phyloP scores from a whole-genome alignment of 2,113 vertebrate species.

The Nycticryphes semicollaris region DNA sequence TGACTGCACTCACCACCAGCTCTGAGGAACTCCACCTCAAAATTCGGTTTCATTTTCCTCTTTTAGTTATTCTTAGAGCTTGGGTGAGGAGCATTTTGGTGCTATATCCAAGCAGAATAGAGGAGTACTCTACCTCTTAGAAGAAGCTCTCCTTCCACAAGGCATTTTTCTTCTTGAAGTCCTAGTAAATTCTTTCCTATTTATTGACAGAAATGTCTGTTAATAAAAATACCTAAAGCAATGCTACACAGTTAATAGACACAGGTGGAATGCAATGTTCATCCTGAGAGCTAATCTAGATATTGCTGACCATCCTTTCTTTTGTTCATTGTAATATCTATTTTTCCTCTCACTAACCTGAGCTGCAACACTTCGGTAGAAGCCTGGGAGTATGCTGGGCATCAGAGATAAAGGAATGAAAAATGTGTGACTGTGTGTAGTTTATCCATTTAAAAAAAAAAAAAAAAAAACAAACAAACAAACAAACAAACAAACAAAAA shows the following conservation, averaged over 20 bases:
- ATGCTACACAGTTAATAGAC: not conserved
- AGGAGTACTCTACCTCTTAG: not conserved
- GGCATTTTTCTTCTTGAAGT: not conserved
- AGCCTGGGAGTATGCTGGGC: not conserved
- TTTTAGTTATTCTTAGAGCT: not conserved
- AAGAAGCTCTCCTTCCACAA: not conserved
- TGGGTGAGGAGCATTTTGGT: not conserved
- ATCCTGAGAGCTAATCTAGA: not conserved
- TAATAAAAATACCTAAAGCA: not conserved
- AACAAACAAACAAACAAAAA: too few species aligned
- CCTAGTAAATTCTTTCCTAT: not conserved
- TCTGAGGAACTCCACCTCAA: not conserved
- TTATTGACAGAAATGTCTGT: not conserved
- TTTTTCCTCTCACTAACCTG: not conserved
- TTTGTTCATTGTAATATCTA: not conserved
- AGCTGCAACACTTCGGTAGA: not conserved
- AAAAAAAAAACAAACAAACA: too few species aligned
- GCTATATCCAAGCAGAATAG: not conserved
- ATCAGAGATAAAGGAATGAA: not conserved
- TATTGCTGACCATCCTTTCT: not conserved
- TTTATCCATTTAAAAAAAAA: not conserved
- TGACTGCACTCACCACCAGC: rapidly evolving
- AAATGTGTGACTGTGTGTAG: not conserved
- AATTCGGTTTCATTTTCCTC: not conserved
- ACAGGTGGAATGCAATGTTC: not conserved